Evolutionary conservation across 2,797 vertebrate species (phyloP).

Genomic region (Aulostomus chinensis): DNA sequence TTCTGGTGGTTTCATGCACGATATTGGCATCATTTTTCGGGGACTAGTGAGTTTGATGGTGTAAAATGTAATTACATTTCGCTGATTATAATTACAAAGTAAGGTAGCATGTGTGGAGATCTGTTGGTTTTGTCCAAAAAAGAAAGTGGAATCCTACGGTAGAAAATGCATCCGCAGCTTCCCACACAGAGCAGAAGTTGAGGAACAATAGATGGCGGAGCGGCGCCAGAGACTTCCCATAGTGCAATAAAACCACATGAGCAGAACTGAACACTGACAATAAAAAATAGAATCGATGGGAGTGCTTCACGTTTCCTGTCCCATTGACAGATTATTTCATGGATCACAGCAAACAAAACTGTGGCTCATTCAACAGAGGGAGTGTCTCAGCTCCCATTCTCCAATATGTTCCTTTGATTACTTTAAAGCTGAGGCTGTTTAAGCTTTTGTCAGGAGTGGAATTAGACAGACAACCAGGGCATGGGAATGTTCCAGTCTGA

Average conservation of each 20-base stretch:
- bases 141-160: constrained; percentile 29
- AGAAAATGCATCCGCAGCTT: constrained; percentile 47
- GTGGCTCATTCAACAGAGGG: constrained; percentile 81
- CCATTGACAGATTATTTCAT: constrained; percentile 86
- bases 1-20: background rate
- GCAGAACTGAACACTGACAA: constrained; percentile 75
- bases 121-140: constrained; percentile 26
- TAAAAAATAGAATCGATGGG: constrained; percentile 76
- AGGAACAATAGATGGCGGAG: constrained; percentile 65
- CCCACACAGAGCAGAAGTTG: constrained; percentile 63
- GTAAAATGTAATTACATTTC: constrained; percentile 31
- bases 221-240: constrained; percentile 60
- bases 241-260: constrained; percentile 74
- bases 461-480: constrained; percentile 77
- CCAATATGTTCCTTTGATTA: constrained; percentile 75
- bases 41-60: constrained; percentile 18
- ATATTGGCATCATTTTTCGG: constrained; percentile 8
- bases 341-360: constrained; percentile 84
- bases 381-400: constrained; percentile 80
- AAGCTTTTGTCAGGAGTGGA: constrained; percentile 77
- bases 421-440: constrained; percentile 75
- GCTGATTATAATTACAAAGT: constrained; percentile 37
- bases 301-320: constrained; percentile 79
- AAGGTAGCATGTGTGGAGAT: constrained; percentile 37
- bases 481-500: constrained; percentile 74